Evolutionary conservation across 1,140 invertebrate species (phyloP), one percentile per base, ranked within the genome.

Genomic region (Cheumatopsyche charites): DNA sequence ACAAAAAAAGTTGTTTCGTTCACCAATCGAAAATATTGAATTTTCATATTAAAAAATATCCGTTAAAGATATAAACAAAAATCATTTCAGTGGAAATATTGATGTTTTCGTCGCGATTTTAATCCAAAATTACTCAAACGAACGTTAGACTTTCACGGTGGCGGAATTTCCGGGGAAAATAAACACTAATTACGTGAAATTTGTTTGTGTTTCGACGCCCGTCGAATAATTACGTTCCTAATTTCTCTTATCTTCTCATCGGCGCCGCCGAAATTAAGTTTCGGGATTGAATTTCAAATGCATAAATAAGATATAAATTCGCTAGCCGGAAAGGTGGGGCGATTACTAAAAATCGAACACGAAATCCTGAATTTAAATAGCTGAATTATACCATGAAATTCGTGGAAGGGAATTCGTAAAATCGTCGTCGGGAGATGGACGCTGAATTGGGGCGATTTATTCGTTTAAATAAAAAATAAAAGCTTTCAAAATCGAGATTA

Each of bases 251-350:
- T 58, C 55, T 58, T 23, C 55, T 9, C 55, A 58, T 58, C 55
- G 23, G 23, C 55, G 55, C 21, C 55, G 19, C 7, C 55, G 55
- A 58, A 58, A 58, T 58, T 58, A 58, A 58, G 55, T 58, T 58
- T 58, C 55, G 12, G 19, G 55, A 58, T 58, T 58, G 55, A 58
- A 58, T 58, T 58, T 58, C 55, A 58, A 58, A 58, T 58, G 55
- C 55, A 58, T 58, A 58, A 58, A 58, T 58, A 58, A 58, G 55
- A 58, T 58, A 58, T 58, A 58, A 58, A 58, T 58, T 58, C 21
- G 23, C 55, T 58, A 13, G 19, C 19, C 25, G 55, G 17, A 58
- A 25, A 58, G 23, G 17, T 23, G 55, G 55, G 55, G 55, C 55
- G 21, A 58, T 58, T 58, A 58, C 55, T 58, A 58, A 58, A 58